Evolutionary conservation across 2,888 invertebrate species (phyloP).

Genomic region (Synergus gifuensis): DNA sequence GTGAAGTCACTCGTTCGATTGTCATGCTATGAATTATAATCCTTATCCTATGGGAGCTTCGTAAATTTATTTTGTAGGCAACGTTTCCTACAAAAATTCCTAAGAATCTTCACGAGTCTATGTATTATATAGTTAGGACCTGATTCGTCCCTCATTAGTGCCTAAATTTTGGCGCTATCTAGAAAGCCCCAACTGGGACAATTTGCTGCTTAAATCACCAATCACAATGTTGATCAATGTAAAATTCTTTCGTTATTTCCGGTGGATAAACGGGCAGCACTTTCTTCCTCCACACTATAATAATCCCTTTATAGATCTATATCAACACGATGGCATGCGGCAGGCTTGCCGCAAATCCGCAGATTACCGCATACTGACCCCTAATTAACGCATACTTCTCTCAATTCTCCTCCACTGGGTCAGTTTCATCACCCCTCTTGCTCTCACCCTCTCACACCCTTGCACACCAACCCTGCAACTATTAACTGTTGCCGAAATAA

Average conservation of each 20-base stretch:
- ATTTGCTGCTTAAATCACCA: too few relatives aligned
- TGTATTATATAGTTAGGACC: too few relatives aligned
- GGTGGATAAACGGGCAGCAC: not conserved
- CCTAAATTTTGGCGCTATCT: too few relatives aligned
- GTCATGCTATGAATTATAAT: not conserved
- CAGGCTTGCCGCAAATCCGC: not conserved
- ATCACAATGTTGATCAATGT: too few relatives aligned
- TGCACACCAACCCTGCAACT: not conserved
- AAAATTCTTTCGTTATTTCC: too few relatives aligned
- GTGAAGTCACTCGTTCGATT: conserved; percentile 10
- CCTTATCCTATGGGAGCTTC: not conserved
- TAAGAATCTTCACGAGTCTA: too few relatives aligned
- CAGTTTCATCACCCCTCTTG: not conserved
- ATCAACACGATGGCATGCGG: not conserved
- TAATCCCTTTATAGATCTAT: not conserved
- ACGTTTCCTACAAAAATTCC: too few relatives aligned
- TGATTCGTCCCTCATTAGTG: too few relatives aligned
- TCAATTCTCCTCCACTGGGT: not conserved
- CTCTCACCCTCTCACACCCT: not conserved
- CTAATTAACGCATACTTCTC: conserved; percentile 14
- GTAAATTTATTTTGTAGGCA: not conserved
- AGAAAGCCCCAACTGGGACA: too few relatives aligned
- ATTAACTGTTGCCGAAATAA: not conserved
- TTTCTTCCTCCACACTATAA: not conserved
- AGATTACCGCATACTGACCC: not conserved